These are phyloP conservation scores for Macrobrachium rosenbergii DNA, from an alignment of 1,140 invertebrate genomes.

Conservation along the genomic window DNA sequence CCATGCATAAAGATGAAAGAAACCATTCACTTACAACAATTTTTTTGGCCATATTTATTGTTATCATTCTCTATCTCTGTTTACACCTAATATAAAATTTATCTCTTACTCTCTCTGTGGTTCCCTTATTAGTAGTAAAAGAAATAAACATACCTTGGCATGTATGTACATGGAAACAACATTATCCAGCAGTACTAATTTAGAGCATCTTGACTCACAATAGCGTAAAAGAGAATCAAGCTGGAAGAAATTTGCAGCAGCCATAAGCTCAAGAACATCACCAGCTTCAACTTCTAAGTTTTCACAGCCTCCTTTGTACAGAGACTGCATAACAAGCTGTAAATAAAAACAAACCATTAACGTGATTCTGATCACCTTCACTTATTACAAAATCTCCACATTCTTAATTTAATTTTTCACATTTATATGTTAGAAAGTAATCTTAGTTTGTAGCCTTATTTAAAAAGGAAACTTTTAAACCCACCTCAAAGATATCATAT, in stretches of 20 bases:
- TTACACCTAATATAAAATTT: not conserved
- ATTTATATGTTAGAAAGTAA: too few species aligned
- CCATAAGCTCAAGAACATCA: slow-evolving; percentile 90
- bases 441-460: not conserved
- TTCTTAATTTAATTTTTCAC: too few species aligned
- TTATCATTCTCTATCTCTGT: too few species aligned
- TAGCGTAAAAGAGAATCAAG: slow-evolving; percentile 86
- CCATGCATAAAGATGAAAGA: too few species aligned
- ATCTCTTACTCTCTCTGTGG: too few species aligned
- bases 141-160: slow-evolving; percentile 79
- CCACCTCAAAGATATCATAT: slow-evolving; percentile 91
- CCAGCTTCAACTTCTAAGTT: slow-evolving; percentile 82
- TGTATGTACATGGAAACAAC: slow-evolving; percentile 94
- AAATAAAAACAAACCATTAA: not conserved
- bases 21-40: too few species aligned
- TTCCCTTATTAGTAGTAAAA: not conserved
- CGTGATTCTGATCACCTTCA: not conserved
- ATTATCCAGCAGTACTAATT: slow-evolving; percentile 87
- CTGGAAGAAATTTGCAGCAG: slow-evolving; percentile 92
- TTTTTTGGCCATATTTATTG: too few species aligned
- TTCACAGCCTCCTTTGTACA: slow-evolving; percentile 86
- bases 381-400: too few species aligned
- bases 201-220: slow-evolving; percentile 87
- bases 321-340: slow-evolving; percentile 92
- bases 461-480: not conserved